Percentiles rank a stretch among this genome's conserved stretches.
Evolutionary conservation across 2,888 invertebrate species (phyloP).

Genomic region (Sipha maydis): DNA sequence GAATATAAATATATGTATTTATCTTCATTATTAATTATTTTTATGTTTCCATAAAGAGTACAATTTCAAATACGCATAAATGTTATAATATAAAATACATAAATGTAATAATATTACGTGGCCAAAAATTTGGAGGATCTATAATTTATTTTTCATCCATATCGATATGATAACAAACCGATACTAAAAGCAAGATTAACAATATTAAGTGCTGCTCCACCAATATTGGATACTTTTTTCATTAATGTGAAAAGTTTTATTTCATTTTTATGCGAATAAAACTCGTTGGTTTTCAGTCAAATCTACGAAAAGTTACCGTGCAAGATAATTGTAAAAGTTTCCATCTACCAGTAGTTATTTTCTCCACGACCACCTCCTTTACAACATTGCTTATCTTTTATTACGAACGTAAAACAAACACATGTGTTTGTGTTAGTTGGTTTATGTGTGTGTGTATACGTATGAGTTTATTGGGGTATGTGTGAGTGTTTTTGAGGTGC

Average conservation of each 20-base stretch:
- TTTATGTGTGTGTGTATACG: not conserved
- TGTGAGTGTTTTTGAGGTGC: not conserved
- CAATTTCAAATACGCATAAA: no score
- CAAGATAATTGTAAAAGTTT: constrained; percentile 53
- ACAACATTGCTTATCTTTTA: constrained; percentile 48
- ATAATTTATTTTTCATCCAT: not conserved
- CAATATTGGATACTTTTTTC: constrained; percentile 20
- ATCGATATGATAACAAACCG: not conserved
- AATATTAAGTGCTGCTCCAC: not conserved
- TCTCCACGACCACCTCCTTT: not conserved
- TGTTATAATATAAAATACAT: not conserved
- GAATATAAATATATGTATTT: no score
- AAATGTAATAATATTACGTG: not conserved
- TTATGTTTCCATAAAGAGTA: no score
- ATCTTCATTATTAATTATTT: no score
- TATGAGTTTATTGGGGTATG: no score
- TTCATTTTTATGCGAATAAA: constrained; percentile 13
- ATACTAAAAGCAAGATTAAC: not conserved
- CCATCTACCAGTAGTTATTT: constrained; percentile 1
- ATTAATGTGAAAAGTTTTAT: constrained; percentile 41
- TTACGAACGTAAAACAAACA: constrained; percentile 48
- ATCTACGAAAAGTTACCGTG: constrained; percentile 26
- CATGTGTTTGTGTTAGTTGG: not conserved
- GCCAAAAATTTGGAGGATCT: not conserved
- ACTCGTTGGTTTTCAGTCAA: constrained; percentile 44